These are phyloP conservation scores for Xiphophorus maculatus DNA, from an alignment of 2,113 vertebrate species.

Conservation along the genomic window DNA sequence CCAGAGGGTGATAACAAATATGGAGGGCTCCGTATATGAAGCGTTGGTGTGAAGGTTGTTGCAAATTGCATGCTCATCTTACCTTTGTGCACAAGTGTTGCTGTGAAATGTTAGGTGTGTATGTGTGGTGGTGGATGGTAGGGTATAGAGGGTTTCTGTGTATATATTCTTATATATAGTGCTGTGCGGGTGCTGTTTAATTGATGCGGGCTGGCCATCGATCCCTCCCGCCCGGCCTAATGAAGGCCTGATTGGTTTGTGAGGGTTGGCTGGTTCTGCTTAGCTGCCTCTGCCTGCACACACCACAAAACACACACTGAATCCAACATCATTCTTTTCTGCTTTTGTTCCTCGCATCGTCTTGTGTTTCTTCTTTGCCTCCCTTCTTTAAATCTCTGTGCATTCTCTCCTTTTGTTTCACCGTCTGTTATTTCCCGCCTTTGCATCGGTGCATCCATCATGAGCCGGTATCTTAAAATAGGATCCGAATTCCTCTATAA, in stretches of 20 bases:
- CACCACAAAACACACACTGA: constrained; percentile 67
- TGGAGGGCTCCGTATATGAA: not conserved
- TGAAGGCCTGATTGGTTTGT: constrained; percentile 89
- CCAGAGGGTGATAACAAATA: not conserved
- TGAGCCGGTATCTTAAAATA: constrained; percentile 45
- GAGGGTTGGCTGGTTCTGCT: constrained; percentile 87
- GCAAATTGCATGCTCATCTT: too few relatives aligned
- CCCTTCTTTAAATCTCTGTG: constrained; percentile 48
- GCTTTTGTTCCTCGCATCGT: constrained; percentile 22
- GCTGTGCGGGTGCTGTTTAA: constrained; percentile 80
- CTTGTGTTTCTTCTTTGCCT: constrained; percentile 57
- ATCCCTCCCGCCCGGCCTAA: constrained; percentile 85
- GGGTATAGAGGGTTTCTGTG: constrained; percentile 40
- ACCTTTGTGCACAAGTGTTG: constrained; percentile 7
- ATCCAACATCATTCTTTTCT: constrained; percentile 78
- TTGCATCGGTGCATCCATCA: constrained; percentile 24
- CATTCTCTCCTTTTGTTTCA: constrained; percentile 43
- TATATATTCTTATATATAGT: constrained; percentile 54
- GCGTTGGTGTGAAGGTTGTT: not conserved
- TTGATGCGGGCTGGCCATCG: constrained; percentile 86
- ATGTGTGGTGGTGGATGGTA: constrained; percentile 7
- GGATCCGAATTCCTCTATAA: constrained; percentile 51
- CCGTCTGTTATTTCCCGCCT: constrained; percentile 26
- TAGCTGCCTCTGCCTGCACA: constrained; percentile 81
- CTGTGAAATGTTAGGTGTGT: constrained; percentile 8